phyloP scores from a whole-genome alignment of 2,797 vertebrate genomes.

The Scolopax bukidnonensis region DNA sequence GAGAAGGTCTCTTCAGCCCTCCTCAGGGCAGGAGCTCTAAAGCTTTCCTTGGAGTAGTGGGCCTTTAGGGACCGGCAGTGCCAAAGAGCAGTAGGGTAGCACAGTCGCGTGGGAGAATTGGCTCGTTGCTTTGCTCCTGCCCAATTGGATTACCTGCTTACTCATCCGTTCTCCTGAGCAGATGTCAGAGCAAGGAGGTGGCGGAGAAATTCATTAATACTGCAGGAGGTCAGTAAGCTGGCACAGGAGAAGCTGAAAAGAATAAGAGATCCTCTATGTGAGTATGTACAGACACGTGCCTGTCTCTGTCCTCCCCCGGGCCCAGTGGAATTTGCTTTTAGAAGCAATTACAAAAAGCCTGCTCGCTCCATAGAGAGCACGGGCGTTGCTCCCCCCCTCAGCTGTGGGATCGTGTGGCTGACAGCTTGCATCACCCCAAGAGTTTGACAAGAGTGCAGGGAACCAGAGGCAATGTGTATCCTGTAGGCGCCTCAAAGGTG shows the following conservation, averaged over 20 bases:
- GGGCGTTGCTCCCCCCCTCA: not conserved
- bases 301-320: not conserved
- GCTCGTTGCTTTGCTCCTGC: conserved; percentile 54
- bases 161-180: conserved; percentile 72
- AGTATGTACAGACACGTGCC: not conserved
- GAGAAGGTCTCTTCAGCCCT: not conserved
- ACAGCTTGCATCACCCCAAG: conserved; percentile 33
- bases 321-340: conserved; percentile 19
- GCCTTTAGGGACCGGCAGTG: not conserved
- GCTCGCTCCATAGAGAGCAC: not conserved
- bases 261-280: conserved; percentile 35
- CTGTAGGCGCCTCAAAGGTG: conserved; percentile 26
- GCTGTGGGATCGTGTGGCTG: not conserved
- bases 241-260: conserved; percentile 22
- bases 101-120: conserved; percentile 35
- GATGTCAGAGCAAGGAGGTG: conserved; percentile 74
- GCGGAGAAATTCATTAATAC: conserved; percentile 72
- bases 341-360: not conserved
- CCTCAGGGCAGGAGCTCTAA: not conserved
- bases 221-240: conserved; percentile 57
- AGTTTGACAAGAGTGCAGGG: conserved; percentile 24
- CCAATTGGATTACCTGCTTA: conserved; percentile 76
- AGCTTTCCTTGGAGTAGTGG: not conserved
- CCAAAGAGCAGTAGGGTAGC: conserved; percentile 20
- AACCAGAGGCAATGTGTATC: conserved; percentile 21